phyloP scores from a whole-genome alignment of 2,797 vertebrate species.

The Coregonus suidteri region DNA sequence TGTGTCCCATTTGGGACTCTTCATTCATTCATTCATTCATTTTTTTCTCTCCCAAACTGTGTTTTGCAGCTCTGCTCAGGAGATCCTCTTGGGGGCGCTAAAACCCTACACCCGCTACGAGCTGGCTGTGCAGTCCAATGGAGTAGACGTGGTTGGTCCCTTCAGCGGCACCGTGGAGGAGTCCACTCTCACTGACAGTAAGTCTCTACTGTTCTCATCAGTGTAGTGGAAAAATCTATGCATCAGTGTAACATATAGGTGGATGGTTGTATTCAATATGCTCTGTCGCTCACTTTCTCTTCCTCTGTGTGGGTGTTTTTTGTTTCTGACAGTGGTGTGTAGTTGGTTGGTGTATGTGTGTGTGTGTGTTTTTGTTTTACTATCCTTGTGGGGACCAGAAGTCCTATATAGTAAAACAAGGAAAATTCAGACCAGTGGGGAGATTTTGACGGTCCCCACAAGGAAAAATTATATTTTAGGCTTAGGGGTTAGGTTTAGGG shows the following conservation, averaged over 20 bases:
- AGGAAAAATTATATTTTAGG: too few species aligned
- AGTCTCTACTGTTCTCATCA: conserved; percentile 62
- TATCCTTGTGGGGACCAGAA: too few species aligned
- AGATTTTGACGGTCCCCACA: too few species aligned
- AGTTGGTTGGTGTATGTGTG: not conserved
- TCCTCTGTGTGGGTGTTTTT: not conserved
- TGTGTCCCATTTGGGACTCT: not conserved
- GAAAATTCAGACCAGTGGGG: too few species aligned
- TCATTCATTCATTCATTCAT: not conserved
- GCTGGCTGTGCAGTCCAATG: conserved; percentile 95
- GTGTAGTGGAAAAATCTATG: too few species aligned
- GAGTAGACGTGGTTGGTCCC: conserved; percentile 83
- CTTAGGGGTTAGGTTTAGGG: too few species aligned
- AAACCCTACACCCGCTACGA: conserved; percentile 96
- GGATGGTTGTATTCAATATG: too few species aligned
- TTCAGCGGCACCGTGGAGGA: conserved; percentile 89
- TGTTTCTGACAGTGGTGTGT: conserved; percentile 16
- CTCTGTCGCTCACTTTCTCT: too few species aligned
- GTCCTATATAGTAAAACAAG: too few species aligned
- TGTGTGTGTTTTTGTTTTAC: too few species aligned
- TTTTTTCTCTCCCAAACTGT: conserved; percentile 18
- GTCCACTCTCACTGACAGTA: conserved; percentile 90
- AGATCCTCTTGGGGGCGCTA: conserved; percentile 87
- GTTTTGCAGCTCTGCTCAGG: conserved; percentile 85
- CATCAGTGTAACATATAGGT: not conserved